Evolutionary conservation across 35 echinoderm and acorn worm genomes (phyloP), one percentile per base, ranked within the genome.

Genomic region (Holothuria glaberrima): DNA sequence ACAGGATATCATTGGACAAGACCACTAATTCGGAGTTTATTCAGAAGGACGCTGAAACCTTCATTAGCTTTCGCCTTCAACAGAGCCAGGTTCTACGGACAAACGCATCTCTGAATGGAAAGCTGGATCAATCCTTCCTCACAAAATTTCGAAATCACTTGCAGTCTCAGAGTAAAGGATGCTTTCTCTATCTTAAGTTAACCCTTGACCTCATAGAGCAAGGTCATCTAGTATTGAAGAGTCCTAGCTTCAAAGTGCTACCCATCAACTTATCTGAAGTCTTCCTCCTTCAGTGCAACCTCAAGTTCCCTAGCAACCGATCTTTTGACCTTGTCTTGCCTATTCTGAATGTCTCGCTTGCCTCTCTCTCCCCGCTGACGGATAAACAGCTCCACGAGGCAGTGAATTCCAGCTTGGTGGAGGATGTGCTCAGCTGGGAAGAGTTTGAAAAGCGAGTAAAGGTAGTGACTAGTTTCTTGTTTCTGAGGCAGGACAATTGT

Each of bases 221-320:
- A 36, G 97, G 97, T 48, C 91, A 95, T 77, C 79, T 99, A 18
- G 93, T 93, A 13, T 62, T 95, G 71, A 93, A 93, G 88, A 95
- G 93, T 62, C 75, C 97, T 0, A 92, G 91, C 70, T 99, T 91
- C 54, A 99, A 99, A 67, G 91, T 92, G 48, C 88, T 99, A 58
- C 97, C 97, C 16, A 95, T 99, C 41, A 99, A 99, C 78, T 77
- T 99, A 12, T 95, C 97, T n/a, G 97, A 99, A 91, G 91, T 99
- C 81, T 99, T 92, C 89, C 91, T 99, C 74, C 80, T 93, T 52
- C 88, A 92, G 75, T 99, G 97, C 91, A 99, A 99, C 81, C 91
- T 93, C 36, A 93, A 93, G 76, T 99, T 95, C 77, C 93, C 93
- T 13, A 95, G 88, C 20, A 93, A 80, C 27, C 71, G 91, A 88